Percentiles rank a stretch among this genome's conserved stretches.
phyloP scores from a whole-genome alignment of 2,113 vertebrate species.

The Otolemur garnettii region DNA sequence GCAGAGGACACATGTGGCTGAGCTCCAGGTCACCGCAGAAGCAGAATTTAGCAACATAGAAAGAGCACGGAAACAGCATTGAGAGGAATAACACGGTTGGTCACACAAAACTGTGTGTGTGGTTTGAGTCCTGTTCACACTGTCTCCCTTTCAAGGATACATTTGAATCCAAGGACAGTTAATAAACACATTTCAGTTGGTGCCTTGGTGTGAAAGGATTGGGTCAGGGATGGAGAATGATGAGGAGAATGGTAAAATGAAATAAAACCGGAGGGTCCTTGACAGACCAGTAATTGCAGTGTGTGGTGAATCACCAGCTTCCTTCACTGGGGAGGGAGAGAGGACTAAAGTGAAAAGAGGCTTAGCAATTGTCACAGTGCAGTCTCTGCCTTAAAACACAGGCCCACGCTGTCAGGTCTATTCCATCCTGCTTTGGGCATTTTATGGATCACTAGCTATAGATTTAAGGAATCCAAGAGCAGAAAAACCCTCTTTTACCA shows the following conservation, averaged over 20 bases:
- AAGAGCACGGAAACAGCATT: background rate
- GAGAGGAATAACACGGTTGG: background rate
- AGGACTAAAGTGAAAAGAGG: too few relatives aligned
- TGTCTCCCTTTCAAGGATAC: background rate
- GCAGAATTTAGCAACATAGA: background rate
- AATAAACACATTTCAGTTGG: background rate
- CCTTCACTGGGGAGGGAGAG: background rate
- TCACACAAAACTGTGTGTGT: too few relatives aligned
- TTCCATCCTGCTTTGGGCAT: background rate
- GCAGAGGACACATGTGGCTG: background rate
- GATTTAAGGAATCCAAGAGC: background rate
- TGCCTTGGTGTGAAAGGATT: background rate
- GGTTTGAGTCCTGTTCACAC: background rate
- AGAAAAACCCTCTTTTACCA: background rate
- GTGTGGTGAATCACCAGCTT: accelerated
- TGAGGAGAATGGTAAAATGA: background rate
- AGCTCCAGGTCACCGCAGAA: background rate
- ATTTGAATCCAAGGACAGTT: background rate
- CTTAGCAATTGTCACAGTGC: background rate
- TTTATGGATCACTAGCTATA: background rate
- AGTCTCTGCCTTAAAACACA: background rate
- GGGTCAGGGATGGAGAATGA: background rate
- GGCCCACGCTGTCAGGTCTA: background rate
- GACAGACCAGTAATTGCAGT: accelerated
- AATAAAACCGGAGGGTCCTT: background rate